Evolutionary conservation across 2,888 invertebrate species (phyloP).

Genomic region (Pherbina coryleti): DNA sequence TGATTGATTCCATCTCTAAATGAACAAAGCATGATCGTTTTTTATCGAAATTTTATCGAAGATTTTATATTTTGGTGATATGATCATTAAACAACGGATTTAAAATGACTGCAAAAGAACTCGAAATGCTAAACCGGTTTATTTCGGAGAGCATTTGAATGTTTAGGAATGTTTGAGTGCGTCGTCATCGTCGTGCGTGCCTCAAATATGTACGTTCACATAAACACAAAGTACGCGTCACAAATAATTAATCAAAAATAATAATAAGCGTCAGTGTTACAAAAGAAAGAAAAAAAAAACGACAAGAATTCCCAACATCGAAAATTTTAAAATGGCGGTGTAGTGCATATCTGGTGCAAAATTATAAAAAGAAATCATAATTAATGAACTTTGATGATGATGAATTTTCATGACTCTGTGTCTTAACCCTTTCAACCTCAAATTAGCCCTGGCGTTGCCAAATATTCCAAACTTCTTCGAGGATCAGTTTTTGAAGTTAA

Average conservation of each 20-base stretch:
- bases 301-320: constrained; percentile 18
- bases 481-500: too few relatives aligned
- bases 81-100: neutral
- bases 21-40: neutral
- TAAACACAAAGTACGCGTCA: constrained; percentile 59
- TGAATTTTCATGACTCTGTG: neutral
- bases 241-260: constrained; percentile 69
- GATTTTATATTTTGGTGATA: neutral
- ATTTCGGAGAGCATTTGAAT: too few relatives aligned
- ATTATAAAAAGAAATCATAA: neutral
- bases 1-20: neutral
- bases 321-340: constrained; percentile 47
- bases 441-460: too few relatives aligned
- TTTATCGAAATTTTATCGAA: too few relatives aligned
- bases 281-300: constrained; percentile 50
- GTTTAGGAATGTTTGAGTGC: too few relatives aligned
- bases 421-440: too few relatives aligned
- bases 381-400: neutral
- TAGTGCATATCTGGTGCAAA: constrained; percentile 21
- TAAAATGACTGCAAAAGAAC: too few relatives aligned
- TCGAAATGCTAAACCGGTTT: too few relatives aligned
- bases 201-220: neutral
- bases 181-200: neutral
- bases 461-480: too few relatives aligned
- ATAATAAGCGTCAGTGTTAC: constrained; percentile 45